Evolutionary conservation across 2,797 vertebrate species (phyloP), one percentile per base, ranked within the genome.

Genomic region (Melanotaenia maccullochi): DNA sequence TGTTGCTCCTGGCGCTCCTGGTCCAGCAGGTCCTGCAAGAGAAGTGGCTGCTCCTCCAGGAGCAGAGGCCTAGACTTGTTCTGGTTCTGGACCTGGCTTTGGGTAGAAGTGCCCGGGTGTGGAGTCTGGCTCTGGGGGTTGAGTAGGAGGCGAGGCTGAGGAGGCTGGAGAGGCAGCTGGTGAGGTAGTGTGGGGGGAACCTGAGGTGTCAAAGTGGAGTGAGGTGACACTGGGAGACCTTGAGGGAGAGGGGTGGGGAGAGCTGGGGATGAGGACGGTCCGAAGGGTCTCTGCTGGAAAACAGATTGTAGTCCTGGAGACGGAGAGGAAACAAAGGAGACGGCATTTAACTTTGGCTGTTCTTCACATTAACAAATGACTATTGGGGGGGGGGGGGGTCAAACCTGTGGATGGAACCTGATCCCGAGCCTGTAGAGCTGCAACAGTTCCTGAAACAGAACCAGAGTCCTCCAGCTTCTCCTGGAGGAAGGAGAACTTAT

Each of bases 1-100:
- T 98, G 97, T 88, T 99, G 98, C 75, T 99, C 98, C 65, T 98
- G 97, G 5, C 97, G 94, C 85, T 99, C 98, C 87, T 99, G 97
- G 89, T 99, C 98, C 90, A 99, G 87, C 56, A 99, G 96, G 47
- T 99, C 98, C 91, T 99, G 98, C 47, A 99, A 92, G 35, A 99
- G 96, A 1, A 99, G 96, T 0, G 98, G 98, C 87, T 99, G 98
- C 9, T 99, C 98, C 55, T 98, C 97, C 22, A 99, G 87, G 7
- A 99, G 95, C 20, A 99, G 93, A 0, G 95, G 95, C 55, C 97
- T 95, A 25, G 52, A 1, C 55, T 88, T 78, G 72, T 24, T 95
- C 0, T 94, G 96, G 14, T 22, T 9, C 35, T 59, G 75, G 51
- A 0, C 59, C 60, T 74, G 81, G n/a, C 33, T 68, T 67, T 88